Conservation (phyloP, 2,888 invertebrate species). For the Idaea biselata region DNA sequence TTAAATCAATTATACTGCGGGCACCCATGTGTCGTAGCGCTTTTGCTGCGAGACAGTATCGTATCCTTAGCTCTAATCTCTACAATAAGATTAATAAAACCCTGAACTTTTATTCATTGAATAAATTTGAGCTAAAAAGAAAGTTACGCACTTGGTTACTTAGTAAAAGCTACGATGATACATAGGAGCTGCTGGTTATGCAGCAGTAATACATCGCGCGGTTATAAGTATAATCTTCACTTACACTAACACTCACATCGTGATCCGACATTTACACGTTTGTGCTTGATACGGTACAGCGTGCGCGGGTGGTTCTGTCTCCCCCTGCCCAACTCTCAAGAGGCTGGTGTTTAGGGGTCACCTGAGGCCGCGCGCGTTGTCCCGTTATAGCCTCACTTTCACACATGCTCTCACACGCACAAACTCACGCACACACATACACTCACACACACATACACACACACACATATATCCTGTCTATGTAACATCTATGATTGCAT, state of each 20-base stretch:
- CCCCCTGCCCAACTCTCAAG: too few species aligned
- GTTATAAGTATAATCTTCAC: background rate
- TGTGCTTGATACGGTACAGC: too few species aligned
- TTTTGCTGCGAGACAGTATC: background rate
- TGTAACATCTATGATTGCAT: too few species aligned
- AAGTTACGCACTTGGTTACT: background rate
- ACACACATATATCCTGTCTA: too few species aligned
- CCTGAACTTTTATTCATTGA: background rate
- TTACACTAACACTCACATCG: background rate
- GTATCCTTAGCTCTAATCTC: background rate
- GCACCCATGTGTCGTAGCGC: background rate
- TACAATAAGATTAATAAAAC: background rate
- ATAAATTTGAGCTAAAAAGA: background rate
- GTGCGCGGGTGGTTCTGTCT: too few species aligned
- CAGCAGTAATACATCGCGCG: background rate
- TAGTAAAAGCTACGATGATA: background rate
- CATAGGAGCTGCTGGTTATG: background rate
- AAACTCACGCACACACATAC: too few species aligned
- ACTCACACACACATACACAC: too few species aligned
- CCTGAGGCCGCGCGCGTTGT: too few species aligned
- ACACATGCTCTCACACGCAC: too few species aligned
- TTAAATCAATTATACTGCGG: too few species aligned
- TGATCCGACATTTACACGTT: background rate
- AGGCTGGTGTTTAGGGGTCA: too few species aligned
- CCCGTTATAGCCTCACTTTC: too few species aligned